Conservation (phyloP, 1,140 invertebrate species). For the Akabosia matsudoensis region DNA sequence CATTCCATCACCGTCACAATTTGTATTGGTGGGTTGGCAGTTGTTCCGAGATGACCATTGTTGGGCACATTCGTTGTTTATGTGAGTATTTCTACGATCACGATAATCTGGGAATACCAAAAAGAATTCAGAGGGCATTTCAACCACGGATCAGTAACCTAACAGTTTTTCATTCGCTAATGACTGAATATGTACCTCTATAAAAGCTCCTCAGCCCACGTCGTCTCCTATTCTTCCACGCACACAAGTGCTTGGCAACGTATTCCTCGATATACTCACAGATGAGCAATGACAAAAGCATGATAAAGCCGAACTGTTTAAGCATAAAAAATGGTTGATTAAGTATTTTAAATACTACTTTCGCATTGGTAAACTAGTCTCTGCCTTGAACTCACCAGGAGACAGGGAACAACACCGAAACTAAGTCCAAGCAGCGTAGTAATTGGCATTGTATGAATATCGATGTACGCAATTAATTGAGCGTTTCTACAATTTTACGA, state of each 20-base stretch:
- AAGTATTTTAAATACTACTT: neutral
- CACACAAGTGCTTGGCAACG: slow-evolving; percentile 13
- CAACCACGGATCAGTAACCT: neutral
- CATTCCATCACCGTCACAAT: neutral
- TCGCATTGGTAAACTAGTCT: neutral
- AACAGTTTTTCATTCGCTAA: neutral
- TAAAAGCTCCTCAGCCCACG: neutral
- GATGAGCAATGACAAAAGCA: neutral
- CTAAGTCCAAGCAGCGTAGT: slow-evolving; percentile 2
- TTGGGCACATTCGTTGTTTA: neutral
- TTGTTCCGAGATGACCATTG: neutral
- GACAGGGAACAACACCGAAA: slow-evolving; percentile 12
- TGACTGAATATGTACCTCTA: neutral
- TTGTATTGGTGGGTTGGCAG: neutral
- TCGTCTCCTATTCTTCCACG: slow-evolving; percentile 5
- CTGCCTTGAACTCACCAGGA: neutral
- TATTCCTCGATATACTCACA: slow-evolving; percentile 16
- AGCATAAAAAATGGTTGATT: neutral
- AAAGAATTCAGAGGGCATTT: neutral
- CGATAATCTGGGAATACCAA: neutral
- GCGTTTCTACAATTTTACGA: too few species aligned
- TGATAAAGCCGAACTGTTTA: slow-evolving; percentile 1
- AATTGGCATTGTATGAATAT: neutral
- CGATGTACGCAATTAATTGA: too few species aligned
- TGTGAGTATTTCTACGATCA: neutral